Evolutionary conservation across 2,797 vertebrate species (phyloP), one percentile per base, ranked within the genome.

Genomic region (Clarias laeviceps): DNA sequence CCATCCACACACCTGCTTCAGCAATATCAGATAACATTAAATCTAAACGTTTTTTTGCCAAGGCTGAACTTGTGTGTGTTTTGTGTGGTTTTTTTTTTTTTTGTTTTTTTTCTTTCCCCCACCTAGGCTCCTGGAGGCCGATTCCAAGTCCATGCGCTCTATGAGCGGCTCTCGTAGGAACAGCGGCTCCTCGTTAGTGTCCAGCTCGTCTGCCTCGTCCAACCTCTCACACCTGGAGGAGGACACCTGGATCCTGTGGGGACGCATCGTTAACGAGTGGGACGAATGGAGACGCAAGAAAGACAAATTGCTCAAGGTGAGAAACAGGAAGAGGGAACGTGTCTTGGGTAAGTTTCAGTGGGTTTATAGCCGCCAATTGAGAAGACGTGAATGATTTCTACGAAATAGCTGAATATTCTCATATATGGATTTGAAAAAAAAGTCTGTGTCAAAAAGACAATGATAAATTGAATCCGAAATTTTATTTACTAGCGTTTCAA

Each of bases 141-240:
- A 99, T 93, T 97, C 96, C 88, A 99, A 99, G 92, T 99, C 97
- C 2, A 94, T 99, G 91, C 95, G 96, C 90, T 99, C 98, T 62
- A 98, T 99, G 92, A 98, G 98, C 90, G 98, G 97, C 83, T 99
- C 98, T 86, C 95, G 98, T 92, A 95, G 98, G 90, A 99, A 99
- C 92, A 99, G 98, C 18, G 98, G 97, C 81, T 98, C 98, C 84
- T 99, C 98, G 37, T 95, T 99, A 90, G 97, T 99, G 54, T 99
- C 98, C 89, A 99, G 98, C 93, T 99, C 98, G 81, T 99, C 98
- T 0, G 98, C 97, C 86, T 99, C 98, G 82, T 99, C 98, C 92
- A 99, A 99, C 92, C 97, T 99, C 86, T 99, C 98, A 84, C 98
- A 99, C 88, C 95, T 99, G 88, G 98, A 99, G 93, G 98, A 99